Evolutionary conservation across 1,140 invertebrate genomes (phyloP).

Genomic region (Yoshiicerus persimilis): DNA sequence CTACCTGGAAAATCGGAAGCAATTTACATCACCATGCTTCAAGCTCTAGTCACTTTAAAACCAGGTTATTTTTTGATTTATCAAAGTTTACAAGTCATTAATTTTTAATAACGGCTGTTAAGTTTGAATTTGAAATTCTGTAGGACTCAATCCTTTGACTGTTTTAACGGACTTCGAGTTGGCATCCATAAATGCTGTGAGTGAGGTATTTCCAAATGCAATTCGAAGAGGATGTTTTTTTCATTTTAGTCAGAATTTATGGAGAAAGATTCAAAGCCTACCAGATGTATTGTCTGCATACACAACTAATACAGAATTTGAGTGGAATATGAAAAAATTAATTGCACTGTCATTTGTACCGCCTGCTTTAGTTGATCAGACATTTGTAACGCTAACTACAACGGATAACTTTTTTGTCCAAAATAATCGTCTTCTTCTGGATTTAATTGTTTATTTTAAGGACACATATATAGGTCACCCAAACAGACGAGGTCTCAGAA

Average conservation of each 20-base stretch:
- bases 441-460: background rate
- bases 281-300: background rate
- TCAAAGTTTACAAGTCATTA: background rate
- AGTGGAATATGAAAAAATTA: background rate
- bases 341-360: background rate
- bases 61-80: background rate
- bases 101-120: background rate
- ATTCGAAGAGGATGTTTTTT: slow-evolving; percentile 19
- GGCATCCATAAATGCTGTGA: background rate
- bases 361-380: background rate
- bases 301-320: background rate
- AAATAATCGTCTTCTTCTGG: background rate
- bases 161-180: slow-evolving; percentile 26
- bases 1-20: background rate
- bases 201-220: background rate
- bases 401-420: background rate
- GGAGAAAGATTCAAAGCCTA: background rate
- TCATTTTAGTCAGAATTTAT: slow-evolving; percentile 28
- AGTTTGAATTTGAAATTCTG: background rate
- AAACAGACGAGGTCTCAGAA: background rate
- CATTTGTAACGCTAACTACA: background rate
- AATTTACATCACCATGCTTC: background rate
- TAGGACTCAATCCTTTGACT: background rate
- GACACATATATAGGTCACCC: background rate
- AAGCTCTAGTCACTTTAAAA: background rate